A percentile compares a stretch with the other conserved stretches of the same genome.
Conservation (phyloP, 1,140 invertebrate species). For the Drosophila sproati region DNA sequence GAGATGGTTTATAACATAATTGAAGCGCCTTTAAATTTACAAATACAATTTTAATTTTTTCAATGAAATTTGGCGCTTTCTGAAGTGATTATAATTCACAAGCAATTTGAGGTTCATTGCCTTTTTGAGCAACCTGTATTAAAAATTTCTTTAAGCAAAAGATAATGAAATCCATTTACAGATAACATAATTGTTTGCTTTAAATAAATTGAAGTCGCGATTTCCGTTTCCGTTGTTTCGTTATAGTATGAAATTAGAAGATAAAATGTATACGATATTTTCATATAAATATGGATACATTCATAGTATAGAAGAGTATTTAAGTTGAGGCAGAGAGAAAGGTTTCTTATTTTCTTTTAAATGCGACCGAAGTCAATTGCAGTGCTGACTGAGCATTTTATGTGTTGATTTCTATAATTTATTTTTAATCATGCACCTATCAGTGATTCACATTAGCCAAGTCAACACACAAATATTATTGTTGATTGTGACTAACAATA, state of each 20-base stretch:
- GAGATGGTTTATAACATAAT: background rate
- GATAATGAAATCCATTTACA: background rate
- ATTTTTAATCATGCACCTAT: slow-evolving; percentile 18
- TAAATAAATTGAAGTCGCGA: background rate
- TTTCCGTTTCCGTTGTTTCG: background rate
- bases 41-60: background rate
- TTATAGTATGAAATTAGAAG: background rate
- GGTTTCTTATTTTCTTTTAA: slow-evolving; percentile 1
- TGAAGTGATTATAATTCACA: background rate
- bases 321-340: background rate
- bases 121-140: slow-evolving; percentile 1
- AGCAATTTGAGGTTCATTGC: background rate
- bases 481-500: slow-evolving; percentile 1
- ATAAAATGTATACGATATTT: no score
- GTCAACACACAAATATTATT: slow-evolving; percentile 27
- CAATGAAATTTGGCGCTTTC: background rate
- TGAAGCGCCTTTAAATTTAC: background rate
- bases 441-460: slow-evolving; percentile 22
- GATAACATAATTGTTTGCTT: background rate
- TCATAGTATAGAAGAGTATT: slow-evolving; percentile 5
- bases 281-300: no score
- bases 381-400: slow-evolving; percentile 30
- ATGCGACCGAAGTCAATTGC: slow-evolving; percentile 38
- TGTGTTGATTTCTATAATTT: background rate
- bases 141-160: background rate